phyloP scores from a whole-genome alignment of 2,888 invertebrate species.

The Parnassius glacialis region DNA sequence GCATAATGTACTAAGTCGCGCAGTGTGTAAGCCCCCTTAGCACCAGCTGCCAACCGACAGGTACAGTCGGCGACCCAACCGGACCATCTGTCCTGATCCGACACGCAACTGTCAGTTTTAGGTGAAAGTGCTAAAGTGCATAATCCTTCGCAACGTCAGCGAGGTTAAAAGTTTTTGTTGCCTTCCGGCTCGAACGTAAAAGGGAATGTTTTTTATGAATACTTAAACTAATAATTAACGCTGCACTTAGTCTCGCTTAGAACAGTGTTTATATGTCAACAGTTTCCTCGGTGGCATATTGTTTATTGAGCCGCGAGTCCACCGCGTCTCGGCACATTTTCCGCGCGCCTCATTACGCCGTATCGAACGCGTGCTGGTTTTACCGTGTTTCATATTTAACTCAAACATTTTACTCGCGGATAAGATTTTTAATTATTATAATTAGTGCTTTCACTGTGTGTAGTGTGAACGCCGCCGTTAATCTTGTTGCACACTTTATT shows the following conservation, averaged over 20 bases:
- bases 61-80: constrained; percentile 29
- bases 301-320: constrained; percentile 55
- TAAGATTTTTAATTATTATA: constrained; percentile 59
- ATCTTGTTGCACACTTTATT: constrained; percentile 31
- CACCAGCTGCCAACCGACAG: constrained; percentile 51
- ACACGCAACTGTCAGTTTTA: constrained; percentile 28
- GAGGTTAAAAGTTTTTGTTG: constrained; percentile 41
- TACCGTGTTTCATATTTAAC: constrained; percentile 48
- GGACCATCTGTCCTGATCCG: constrained; percentile 23
- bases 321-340: constrained; percentile 55
- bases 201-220: constrained; percentile 56
- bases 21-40: constrained; percentile 39
- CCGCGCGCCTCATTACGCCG: constrained; percentile 50
- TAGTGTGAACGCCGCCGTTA: constrained; percentile 37
- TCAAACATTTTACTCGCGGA: constrained; percentile 49
- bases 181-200: constrained; percentile 40
- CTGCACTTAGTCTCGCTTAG: constrained; percentile 62
- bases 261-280: constrained; percentile 59
- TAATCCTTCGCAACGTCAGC: constrained; percentile 26
- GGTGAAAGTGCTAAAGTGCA: constrained; percentile 20
- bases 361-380: constrained; percentile 57
- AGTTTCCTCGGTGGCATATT: constrained; percentile 53
- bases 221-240: constrained; percentile 72
- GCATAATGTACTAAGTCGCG: neutral
- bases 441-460: constrained; percentile 52